A percentile compares a stretch with the other conserved stretches of the same genome.
These are phyloP conservation scores for Spea bombifrons DNA, from an alignment of 2,113 vertebrate genomes.

Conservation along the genomic window DNA sequence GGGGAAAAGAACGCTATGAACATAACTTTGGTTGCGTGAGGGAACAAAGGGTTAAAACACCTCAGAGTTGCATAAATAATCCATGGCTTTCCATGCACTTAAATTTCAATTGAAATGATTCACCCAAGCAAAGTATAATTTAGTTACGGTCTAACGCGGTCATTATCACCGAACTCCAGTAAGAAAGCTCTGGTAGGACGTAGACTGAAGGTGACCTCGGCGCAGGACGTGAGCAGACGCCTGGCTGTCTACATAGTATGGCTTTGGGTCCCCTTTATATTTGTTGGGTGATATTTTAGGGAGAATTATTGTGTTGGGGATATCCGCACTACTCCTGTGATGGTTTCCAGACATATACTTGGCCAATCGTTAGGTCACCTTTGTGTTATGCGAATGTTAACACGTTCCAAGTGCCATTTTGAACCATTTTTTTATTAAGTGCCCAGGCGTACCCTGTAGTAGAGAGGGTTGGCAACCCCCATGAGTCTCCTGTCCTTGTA, in stretches of 20 bases:
- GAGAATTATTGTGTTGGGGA: no score
- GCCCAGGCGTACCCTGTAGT: no score
- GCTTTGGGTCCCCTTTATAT: not conserved
- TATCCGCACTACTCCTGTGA: no score
- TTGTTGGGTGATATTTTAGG: not conserved
- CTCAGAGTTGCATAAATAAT: not conserved
- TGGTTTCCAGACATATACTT: no score
- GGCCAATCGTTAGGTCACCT: no score
- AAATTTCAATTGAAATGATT: slow-evolving; percentile 9
- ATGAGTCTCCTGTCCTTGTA: no score
- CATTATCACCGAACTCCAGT: slow-evolving; percentile 17
- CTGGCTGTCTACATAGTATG: not conserved
- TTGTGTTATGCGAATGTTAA: no score
- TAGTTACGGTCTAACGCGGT: slow-evolving; percentile 3
- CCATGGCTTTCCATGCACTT: not conserved
- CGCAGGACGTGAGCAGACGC: slow-evolving; percentile 5
- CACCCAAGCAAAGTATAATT: slow-evolving; percentile 29
- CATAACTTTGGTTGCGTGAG: not conserved
- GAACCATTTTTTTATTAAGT: no score
- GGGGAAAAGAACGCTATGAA: no score
- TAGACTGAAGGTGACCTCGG: slow-evolving; percentile 27
- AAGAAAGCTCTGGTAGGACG: not conserved
- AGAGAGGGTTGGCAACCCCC: no score
- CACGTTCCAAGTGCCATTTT: no score
- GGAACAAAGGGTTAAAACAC: slow-evolving; percentile 9